A percentile compares a stretch with the other conserved stretches of the same genome.
Evolutionary conservation across 2,113 vertebrate species (phyloP).

Genomic region (Pollachius pollachius): DNA sequence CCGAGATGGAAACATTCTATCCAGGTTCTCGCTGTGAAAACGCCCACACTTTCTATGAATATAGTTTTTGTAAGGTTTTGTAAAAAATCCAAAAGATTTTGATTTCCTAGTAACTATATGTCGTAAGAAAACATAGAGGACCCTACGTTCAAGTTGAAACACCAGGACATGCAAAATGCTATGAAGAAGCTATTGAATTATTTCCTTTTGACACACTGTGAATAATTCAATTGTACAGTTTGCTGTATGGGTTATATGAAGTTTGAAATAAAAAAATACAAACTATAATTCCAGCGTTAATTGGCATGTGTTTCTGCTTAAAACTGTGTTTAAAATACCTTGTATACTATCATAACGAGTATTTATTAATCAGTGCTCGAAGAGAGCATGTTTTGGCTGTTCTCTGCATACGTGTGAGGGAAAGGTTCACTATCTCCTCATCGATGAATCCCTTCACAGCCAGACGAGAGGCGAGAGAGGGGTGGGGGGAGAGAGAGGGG

Average conservation of each 20-base stretch:
- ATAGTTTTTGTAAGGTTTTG: conserved; percentile 99
- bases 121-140: conserved; percentile 90
- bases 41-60: conserved; percentile 96
- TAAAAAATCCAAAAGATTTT: conserved; percentile 80
- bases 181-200: conserved; percentile 80
- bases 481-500: conserved; percentile 1
- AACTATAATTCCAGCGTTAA: conserved; percentile 33
- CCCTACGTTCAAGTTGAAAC: conserved; percentile 78
- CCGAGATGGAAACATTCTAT: conserved; percentile 67
- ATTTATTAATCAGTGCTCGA: no score
- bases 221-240: conserved; percentile 99
- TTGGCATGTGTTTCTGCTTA: conserved; percentile 18
- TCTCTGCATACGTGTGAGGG: conserved; percentile 16
- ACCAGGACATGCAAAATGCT: conserved; percentile 56
- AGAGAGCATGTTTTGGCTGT: neutral
- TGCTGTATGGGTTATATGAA: conserved; percentile 99
- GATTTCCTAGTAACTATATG: conserved; percentile 92
- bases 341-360: no score
- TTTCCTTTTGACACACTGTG: conserved; percentile 99
- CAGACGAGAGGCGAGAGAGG: neutral
- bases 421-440: conserved; percentile 71
- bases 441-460: conserved; percentile 71
- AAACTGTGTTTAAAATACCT: neutral
- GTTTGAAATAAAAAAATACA: conserved; percentile 91
- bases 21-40: conserved; percentile 90